Percentiles rank a stretch among this genome's conserved stretches.
phyloP scores from a whole-genome alignment of 2,888 invertebrate species.

The Litoditis marina region DNA sequence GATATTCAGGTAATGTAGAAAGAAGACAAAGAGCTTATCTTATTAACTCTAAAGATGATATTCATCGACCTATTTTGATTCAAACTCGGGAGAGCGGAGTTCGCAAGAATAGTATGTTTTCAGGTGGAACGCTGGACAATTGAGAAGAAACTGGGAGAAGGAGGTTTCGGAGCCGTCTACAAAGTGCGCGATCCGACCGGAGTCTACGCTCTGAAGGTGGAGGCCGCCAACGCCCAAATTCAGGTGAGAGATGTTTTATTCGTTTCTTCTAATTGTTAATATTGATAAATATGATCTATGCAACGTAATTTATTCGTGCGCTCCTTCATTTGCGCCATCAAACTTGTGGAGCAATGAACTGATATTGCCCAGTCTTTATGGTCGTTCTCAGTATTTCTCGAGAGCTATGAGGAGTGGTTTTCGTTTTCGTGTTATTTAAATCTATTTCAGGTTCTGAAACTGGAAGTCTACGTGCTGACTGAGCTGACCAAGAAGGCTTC shows the following conservation, averaged over 20 bases:
- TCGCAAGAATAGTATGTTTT: too few species aligned
- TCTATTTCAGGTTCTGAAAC: conserved; percentile 39
- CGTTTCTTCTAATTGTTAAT: too few species aligned
- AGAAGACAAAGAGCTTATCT: background rate
- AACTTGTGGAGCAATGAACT: too few species aligned
- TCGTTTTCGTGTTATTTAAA: background rate
- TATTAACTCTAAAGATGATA: background rate
- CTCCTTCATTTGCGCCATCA: too few species aligned
- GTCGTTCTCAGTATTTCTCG: background rate
- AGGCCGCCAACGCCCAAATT: conserved; percentile 45
- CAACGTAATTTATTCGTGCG: too few species aligned
- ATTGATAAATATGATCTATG: too few species aligned
- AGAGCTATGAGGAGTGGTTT: too few species aligned
- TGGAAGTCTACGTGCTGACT: conserved; percentile 53
- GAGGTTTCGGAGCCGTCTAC: conserved; percentile 55
- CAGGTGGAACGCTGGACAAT: conserved; percentile 53
- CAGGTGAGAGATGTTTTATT: conserved; percentile 22
- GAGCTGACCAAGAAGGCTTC: conserved; percentile 46
- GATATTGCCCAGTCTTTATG: background rate
- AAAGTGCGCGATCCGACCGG: conserved; percentile 46
- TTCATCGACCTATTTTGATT: background rate
- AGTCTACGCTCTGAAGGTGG: conserved; percentile 50
- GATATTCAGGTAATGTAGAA: background rate
- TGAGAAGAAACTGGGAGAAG: conserved; percentile 56
- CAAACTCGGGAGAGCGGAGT: too few species aligned